Evolutionary conservation across 2,113 vertebrate genomes (phyloP).

Genomic region (Apus apus): DNA sequence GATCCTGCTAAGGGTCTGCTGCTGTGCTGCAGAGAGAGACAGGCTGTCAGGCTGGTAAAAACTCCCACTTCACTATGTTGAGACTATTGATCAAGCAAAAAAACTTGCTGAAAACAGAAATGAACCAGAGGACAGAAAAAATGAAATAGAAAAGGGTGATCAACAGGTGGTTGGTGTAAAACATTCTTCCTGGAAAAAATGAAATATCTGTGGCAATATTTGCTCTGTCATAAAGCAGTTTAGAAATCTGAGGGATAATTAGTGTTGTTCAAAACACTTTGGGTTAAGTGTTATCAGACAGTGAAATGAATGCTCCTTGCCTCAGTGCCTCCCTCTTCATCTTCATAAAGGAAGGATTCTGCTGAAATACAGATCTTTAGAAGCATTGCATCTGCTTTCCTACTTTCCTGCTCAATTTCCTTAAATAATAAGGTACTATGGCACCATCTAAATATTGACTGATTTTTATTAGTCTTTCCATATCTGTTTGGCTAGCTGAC

Average conservation of each 20-base stretch:
- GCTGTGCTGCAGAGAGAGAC: background rate
- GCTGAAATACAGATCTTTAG: conserved; percentile 51
- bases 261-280: conserved; percentile 23
- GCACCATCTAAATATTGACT: conserved; percentile 65
- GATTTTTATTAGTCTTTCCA: conserved; percentile 59
- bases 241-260: conserved; percentile 8
- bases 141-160: background rate
- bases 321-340: conserved; percentile 4
- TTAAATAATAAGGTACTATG: conserved; percentile 62
- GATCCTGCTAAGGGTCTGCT: background rate
- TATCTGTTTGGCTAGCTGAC: conserved; percentile 59
- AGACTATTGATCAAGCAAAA: conserved; percentile 23
- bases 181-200: conserved; percentile 30
- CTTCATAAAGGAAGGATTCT: conserved; percentile 38
- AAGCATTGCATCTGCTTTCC: background rate
- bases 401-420: conserved; percentile 6
- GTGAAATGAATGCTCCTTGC: background rate
- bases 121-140: background rate
- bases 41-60: background rate
- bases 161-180: background rate
- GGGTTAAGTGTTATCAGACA: conserved; percentile 20
- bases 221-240: background rate
- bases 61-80: background rate
- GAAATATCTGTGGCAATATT: conserved; percentile 9
- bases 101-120: background rate